A percentile compares a stretch with the other conserved stretches of the same genome.
phyloP scores from a whole-genome alignment of 2,113 vertebrate genomes.

The Dipodomys spectabilis region DNA sequence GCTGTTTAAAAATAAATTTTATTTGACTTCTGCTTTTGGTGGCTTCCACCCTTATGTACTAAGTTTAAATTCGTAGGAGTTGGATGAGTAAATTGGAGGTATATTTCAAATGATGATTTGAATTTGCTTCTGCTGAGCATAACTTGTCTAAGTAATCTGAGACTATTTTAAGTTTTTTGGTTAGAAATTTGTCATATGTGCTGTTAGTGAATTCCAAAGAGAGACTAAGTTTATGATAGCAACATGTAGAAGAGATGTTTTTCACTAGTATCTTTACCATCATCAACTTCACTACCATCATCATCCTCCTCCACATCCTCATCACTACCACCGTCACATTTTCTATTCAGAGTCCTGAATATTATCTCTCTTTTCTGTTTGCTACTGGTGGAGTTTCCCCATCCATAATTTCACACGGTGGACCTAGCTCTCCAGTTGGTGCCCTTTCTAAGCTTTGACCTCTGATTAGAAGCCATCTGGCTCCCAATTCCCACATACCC shows the following conservation, averaged over 20 bases:
- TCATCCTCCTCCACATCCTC: neutral
- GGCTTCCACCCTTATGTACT: neutral
- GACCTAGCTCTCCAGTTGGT: too few relatives aligned
- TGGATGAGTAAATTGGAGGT: neutral
- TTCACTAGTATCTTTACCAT: neutral
- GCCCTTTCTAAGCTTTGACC: neutral
- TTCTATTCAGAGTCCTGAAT: neutral
- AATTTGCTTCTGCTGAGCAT: neutral
- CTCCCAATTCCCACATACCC: neutral
- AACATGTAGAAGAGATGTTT: neutral
- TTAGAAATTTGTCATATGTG: neutral
- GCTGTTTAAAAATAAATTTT: neutral
- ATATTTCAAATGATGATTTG: neutral
- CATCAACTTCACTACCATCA: neutral
- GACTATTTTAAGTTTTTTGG: neutral
- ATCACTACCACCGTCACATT: too few relatives aligned
- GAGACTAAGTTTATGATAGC: neutral
- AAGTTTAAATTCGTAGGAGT: neutral
- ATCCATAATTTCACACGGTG: neutral
- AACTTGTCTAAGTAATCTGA: neutral
- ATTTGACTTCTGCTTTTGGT: neutral
- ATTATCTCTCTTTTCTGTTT: neutral
- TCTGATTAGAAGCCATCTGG: neutral
- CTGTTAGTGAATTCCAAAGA: neutral
- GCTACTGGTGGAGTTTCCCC: neutral